phyloP scores from a whole-genome alignment of 1,140 invertebrate genomes.

The Trachymyrmex cornetzi region DNA sequence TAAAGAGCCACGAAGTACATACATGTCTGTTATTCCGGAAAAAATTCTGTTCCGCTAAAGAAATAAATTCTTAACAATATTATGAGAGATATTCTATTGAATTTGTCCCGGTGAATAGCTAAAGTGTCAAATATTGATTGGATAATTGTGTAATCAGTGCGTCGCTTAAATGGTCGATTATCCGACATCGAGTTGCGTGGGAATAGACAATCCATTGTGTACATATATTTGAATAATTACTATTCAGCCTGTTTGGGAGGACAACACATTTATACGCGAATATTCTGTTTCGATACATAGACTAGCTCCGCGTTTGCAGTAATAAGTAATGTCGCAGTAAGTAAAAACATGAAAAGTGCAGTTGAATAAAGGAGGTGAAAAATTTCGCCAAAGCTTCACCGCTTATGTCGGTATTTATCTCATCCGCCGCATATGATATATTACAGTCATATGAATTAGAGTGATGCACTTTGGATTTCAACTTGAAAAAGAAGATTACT shows the following conservation, averaged over 20 bases:
- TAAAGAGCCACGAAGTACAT: constrained; percentile 11
- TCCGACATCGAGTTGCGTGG: not conserved
- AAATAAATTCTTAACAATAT: not conserved
- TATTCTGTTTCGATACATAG: not conserved
- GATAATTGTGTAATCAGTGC: constrained; percentile 46
- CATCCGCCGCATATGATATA: not conserved
- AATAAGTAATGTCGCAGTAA: not conserved
- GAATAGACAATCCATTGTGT: constrained; percentile 12
- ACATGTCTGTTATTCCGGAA: not conserved
- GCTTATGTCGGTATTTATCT: constrained; percentile 23
- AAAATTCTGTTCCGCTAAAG: not conserved
- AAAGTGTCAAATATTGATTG: constrained; percentile 13
- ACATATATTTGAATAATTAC: constrained; percentile 38
- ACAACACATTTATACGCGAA: constrained; percentile 2
- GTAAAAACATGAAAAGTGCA: not conserved
- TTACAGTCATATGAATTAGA: constrained; percentile 8
- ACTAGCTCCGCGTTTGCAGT: not conserved
- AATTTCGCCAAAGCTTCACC: constrained; percentile 10
- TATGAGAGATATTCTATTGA: constrained; percentile 16
- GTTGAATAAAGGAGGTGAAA: not conserved
- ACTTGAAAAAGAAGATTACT: constrained; percentile 24
- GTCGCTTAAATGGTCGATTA: constrained; percentile 43
- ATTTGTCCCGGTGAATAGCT: not conserved
- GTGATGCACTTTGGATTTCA: constrained; percentile 13
- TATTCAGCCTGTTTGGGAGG: constrained; percentile 14